A percentile compares a stretch with the other conserved stretches of the same genome.
Conservation (phyloP, 2,888 invertebrate genomes). For the Salpingus planirostris region DNA sequence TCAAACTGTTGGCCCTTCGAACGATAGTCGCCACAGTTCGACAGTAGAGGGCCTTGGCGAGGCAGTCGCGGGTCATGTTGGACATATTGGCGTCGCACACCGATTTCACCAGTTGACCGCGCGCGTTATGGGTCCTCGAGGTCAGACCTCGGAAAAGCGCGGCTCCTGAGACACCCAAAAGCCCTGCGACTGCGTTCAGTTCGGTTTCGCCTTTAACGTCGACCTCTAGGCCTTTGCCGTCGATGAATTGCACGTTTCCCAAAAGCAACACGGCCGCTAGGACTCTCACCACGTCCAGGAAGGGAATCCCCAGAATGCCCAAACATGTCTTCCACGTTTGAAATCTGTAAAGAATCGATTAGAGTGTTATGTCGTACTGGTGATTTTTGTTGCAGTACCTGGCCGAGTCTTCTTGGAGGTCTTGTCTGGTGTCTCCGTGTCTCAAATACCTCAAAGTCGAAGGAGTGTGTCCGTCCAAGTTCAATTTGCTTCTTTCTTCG, state of each 20-base stretch:
- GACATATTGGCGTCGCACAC: constrained; percentile 80
- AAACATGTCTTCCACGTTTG: constrained; percentile 89
- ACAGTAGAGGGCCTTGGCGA: constrained; percentile 88
- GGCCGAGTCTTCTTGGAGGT: constrained; percentile 61
- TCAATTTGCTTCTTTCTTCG: constrained; percentile 79
- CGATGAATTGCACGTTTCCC: constrained; percentile 85
- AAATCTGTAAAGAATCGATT: constrained; percentile 52
- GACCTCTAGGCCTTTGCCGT: constrained; percentile 66
- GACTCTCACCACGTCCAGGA: constrained; percentile 86
- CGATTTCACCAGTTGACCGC: constrained; percentile 71
- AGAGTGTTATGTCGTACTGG: too few relatives aligned
- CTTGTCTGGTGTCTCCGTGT: constrained; percentile 62
- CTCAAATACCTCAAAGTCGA: constrained; percentile 76
- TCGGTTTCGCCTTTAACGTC: constrained; percentile 76
- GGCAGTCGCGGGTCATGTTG: constrained; percentile 77
- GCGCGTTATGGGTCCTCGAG: constrained; percentile 67
- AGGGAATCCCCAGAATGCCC: constrained; percentile 86
- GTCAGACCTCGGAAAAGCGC: constrained; percentile 75
- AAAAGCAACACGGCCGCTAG: constrained; percentile 82
- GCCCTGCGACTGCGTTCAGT: constrained; percentile 75
- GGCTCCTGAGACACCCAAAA: constrained; percentile 68
- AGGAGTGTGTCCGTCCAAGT: constrained; percentile 77
- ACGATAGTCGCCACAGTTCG: constrained; percentile 92
- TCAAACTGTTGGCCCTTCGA: constrained; percentile 83
- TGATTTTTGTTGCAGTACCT: constrained; percentile 24